Evolutionary conservation across 2,113 vertebrate genomes (phyloP).

Genomic region (Propithecus coquereli): DNA sequence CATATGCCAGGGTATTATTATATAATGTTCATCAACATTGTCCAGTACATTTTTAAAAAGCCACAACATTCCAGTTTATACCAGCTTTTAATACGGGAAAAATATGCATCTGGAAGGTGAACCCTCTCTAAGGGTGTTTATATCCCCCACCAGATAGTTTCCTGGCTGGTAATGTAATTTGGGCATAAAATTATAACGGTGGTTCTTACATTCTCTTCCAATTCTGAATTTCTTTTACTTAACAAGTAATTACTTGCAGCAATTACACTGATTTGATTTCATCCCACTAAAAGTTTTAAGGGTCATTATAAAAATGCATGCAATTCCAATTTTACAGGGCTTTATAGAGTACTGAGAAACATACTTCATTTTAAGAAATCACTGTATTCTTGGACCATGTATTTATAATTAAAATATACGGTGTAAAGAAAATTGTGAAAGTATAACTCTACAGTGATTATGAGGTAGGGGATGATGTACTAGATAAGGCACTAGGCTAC

Average conservation of each 20-base stretch:
- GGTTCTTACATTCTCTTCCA: background rate
- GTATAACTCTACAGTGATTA: background rate
- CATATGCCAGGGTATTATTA: background rate
- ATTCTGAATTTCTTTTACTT: background rate
- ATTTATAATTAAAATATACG: background rate
- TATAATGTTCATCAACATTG: background rate
- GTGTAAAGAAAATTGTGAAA: background rate
- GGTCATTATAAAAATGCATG: background rate
- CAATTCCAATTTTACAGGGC: background rate
- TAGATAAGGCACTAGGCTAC: rapidly evolving
- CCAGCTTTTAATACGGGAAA: background rate
- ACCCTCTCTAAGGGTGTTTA: background rate
- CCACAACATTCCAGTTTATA: background rate
- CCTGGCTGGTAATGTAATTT: background rate
- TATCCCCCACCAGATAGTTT: background rate
- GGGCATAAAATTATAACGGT: background rate
- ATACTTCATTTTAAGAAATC: background rate
- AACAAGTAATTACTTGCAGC: background rate
- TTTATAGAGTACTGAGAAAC: background rate
- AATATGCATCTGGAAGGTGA: background rate
- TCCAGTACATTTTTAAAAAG: background rate
- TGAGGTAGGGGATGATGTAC: background rate
- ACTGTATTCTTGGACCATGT: background rate
- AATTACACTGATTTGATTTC: background rate
- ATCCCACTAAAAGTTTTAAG: background rate